Evolutionary conservation across 2,113 vertebrate genomes (phyloP), one percentile per base, ranked within the genome.

Genomic region (Zeus faber): DNA sequence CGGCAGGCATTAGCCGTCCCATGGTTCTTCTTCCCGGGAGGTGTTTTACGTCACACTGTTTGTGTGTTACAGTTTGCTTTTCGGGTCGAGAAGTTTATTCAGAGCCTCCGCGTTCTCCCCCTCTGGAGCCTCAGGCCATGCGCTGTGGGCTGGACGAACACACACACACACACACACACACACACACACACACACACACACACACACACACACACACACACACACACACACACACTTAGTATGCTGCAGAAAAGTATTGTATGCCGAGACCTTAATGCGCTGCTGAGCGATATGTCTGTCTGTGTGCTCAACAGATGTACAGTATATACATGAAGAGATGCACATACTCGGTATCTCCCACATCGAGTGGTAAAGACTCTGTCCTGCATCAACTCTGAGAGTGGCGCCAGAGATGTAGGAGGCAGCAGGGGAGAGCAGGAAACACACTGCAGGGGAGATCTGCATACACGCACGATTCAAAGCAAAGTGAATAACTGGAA

Each of bases 391-490:
- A 14, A 97, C 89, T 0, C 62, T 81, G 53, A 98, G 31, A 1
- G 93, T 87, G 70, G 91, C 92, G 25, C 96, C 94, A 3, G 92
- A 94, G 74, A 98, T 88, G 70, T 78, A 98, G 35, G 93, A 93
- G 24, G 95, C 92, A 23, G 83, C 92, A 13, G 94, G 93, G 62
- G 95, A 99, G 0, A 99, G 89, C 47, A 99, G 82, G 80, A 97
- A 99, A 75, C 94, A 97, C 4, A 98, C 94, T 1, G 87, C 49
- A 4, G 94, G 73, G 2, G 96, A 95, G 31, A 99, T 63, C 95
- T 98, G 72, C 64, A 22, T 2, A 58, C 0, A 17, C 4, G 48
- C 37, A 66, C 14, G 47, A 35, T 9, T 35, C 0, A 49, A 17
- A 6, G 6, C 1, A 4, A 37, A 1, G 8, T 6, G 22, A n/a